Base-by-base conservation (phyloP, 2,888 invertebrate species). In the Barypeithes pellucidus region DNA sequence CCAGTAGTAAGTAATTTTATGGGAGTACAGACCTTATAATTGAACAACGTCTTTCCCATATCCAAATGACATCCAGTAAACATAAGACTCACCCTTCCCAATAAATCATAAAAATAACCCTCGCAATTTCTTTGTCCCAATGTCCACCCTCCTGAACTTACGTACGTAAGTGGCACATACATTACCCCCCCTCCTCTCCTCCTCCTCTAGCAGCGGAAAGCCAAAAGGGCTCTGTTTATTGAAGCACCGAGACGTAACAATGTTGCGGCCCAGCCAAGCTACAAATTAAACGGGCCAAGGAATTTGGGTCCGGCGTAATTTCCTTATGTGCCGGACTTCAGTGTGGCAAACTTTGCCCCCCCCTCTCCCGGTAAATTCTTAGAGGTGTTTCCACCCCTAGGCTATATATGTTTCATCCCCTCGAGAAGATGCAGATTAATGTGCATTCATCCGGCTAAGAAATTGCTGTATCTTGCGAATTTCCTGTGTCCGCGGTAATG, bases 361-460 rank as follows among this genome's bases (percentile, higher is more conserved):
- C 62, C 20, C 63, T 67, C 61, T 12, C 73, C 76, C 72, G 78
- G 79, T 82, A 84, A 85, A 84, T 84, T 83, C 83, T 83, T 82
- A 83, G 84, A 83, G 83, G 81, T 82, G 76, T 75, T 75, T 75
- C 75, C 65, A 72, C 59, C 75, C 75, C 72, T 75, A 39, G 16
- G 59, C 59, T 43, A 24, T 73, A 66, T 67, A 62, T 62, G 65
- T 67, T 59, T 67, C 77, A 75, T 76, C 79, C 78, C 80, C 80
- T 79, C 61, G 67, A 54, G 72, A 79, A 82, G 82, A 84, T 84
- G 84, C 83, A 85, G 83, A 84, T 85, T 85, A 85, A 86, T 86
- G 85, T 85, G 84, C 84, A 84, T 83, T 84, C 85, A 82, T 83
- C 85, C 85, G 84, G 81, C 79, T 82, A 85, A 86, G 85, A 85